Conservation (phyloP, 2,113 vertebrate genomes). For the Urocitellus parryii region DNA sequence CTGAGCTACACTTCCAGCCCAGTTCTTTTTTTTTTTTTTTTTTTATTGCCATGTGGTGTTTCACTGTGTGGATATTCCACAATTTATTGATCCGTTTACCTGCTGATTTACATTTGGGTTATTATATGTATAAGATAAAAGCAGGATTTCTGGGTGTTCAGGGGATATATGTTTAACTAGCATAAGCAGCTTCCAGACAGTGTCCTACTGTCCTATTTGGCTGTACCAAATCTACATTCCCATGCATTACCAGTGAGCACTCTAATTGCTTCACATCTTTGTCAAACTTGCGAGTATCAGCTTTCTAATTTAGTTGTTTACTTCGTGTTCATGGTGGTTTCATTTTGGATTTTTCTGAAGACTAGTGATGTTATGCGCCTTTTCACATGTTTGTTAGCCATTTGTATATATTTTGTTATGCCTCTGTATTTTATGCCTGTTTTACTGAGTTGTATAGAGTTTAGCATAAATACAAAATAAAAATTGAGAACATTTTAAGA, state of each 20-base stretch:
- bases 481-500: neutral
- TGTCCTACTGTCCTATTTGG: no score
- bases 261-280: neutral
- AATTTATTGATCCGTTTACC: neutral
- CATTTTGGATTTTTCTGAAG: neutral
- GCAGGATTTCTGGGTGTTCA: neutral
- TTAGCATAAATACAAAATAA: neutral
- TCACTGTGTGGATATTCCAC: neutral
- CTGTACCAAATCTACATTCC: accelerated
- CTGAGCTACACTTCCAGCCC: neutral
- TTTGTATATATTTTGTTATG: neutral
- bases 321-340: neutral
- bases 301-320: neutral
- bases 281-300: neutral
- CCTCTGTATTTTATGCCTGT: neutral
- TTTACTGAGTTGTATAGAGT: neutral
- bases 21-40: no score
- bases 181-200: neutral
- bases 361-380: neutral
- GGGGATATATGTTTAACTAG: neutral
- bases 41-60: neutral
- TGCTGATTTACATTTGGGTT: neutral
- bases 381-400: neutral
- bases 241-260: accelerated
- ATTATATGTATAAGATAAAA: neutral